Base-by-base conservation (phyloP, 2,888 invertebrate genomes). In the Linhomoeus sp. region DNA sequence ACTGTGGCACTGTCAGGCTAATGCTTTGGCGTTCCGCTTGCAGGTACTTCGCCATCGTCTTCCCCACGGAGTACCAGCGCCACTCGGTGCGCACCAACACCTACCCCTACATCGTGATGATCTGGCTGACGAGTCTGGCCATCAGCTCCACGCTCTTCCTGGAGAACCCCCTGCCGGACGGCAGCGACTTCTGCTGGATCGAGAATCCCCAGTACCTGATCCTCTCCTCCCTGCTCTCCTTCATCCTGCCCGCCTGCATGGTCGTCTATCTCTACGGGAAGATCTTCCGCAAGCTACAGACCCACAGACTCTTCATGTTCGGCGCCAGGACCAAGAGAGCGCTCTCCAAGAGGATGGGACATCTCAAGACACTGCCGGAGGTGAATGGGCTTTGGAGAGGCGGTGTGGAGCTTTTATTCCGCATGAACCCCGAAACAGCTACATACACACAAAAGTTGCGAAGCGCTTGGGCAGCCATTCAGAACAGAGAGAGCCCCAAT, bases 1-100 rank as follows among this genome's bases (percentile, higher is more conserved):
- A 5, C 37, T 33, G 15, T 33, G 9, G 33, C 9, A 33, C 9
- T 15, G 33, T 33, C 15, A n/a, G n/a, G n/a, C n/a, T n/a, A n/a
- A n/a, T n/a, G n/a, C n/a, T n/a, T n/a, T 33, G 33, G 33, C 33
- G 38, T 7, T 7, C 7, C 3, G 9, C 12, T 52, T 54, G 33
- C 46, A 55, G 55, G 40, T 58, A 58, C 45, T 57, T 58, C 45
- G 58, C 58, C 9, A 57, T 58, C 24, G 56, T 58, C 53, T 58
- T 57, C 37, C 58, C 58, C 1, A 56, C 57, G 2, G 57, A 57
- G 37, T 58, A 58, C 33, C 58, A 58, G 42, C 45, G 58, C 17
- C 56, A 58, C 46, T 53, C 54, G 19, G 51, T 55, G 33, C 51
- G 53, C 24, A 56, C 58, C 2, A 53, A 52, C 3, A 53, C 56